Evolutionary conservation across 2,797 vertebrate genomes (phyloP), one percentile per base, ranked within the genome.

Genomic region (Mycteria americana): DNA sequence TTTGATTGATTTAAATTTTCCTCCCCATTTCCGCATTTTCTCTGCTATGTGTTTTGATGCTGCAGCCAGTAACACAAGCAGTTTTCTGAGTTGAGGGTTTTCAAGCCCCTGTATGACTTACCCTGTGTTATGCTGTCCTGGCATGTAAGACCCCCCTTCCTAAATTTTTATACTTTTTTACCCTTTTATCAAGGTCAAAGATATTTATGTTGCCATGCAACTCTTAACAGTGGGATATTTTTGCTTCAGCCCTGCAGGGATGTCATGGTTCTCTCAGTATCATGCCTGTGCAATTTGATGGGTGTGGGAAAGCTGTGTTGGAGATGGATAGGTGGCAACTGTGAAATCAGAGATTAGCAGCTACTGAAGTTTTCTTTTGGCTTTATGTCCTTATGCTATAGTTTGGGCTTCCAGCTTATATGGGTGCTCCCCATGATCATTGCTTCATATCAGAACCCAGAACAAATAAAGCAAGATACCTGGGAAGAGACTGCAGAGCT

Each of bases 271-370:
- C 89, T 93, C 82, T 92, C 51, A 15, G 51, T 65, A 64, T 84
- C 85, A 28, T 86, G 92, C 78, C 81, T 83, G 54, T 94, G 87
- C 92, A 94, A 76, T 92, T 94, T 94, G 91, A 96, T 88, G 95
- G 96, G 67, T 95, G 91, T 93, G 94, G 92, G 94, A 96, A 92
- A 95, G 93, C 82, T 56, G 48, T 54, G 65, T 2, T 78, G 76
- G 70, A 82, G 94, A 82, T 69, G 87, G 93, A 94, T 88, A 88
- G 91, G 91, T 95, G 92, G 85, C 93, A 95, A 93, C 93, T 97
- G 92, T 95, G 95, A 95, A 94, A 97, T 96, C 69, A 74, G 82
- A 92, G 82, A 92, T 89, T 85, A 88, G 82, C 92, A 86, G 87
- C 85, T 81, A 56, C 7, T 8, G 56, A 89, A 78, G 63, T 37